Evolutionary conservation across 2,797 vertebrate species (phyloP).

Genomic region (Helostoma temminkii): DNA sequence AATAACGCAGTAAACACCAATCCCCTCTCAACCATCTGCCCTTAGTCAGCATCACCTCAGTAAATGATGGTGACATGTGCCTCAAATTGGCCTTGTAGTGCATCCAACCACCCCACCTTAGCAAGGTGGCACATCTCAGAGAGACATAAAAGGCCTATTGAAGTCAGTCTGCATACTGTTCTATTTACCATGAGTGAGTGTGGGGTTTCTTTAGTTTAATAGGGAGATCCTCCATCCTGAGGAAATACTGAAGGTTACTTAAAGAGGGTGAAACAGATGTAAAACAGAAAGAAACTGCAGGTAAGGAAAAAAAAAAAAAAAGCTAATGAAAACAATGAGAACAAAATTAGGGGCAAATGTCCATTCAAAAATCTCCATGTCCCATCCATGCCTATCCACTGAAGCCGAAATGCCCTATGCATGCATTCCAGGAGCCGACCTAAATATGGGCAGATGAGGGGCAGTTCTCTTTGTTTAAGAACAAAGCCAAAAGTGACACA

Average conservation of each 20-base stretch:
- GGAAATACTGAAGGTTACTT: constrained; percentile 11
- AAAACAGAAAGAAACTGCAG: constrained; percentile 12
- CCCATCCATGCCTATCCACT: constrained; percentile 68
- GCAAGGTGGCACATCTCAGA: constrained; percentile 59
- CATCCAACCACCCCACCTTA: constrained; percentile 63
- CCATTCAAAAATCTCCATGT: constrained; percentile 66
- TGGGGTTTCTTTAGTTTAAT: constrained; percentile 48
- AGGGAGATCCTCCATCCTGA: constrained; percentile 11
- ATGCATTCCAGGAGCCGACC: constrained; percentile 84
- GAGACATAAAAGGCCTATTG: constrained; percentile 54
- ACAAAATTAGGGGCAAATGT: constrained; percentile 47
- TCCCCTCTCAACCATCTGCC: constrained; percentile 71
- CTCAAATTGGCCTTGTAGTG: constrained; percentile 69
- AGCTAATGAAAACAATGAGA: constrained; percentile 10
- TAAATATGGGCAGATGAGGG: constrained; percentile 87
- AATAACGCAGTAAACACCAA: constrained; percentile 80
- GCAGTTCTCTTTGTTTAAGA: constrained; percentile 87
- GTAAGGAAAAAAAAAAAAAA: constrained; percentile 6
- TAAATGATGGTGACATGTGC: constrained; percentile 78
- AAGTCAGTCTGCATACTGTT: constrained; percentile 57
- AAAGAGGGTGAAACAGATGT: constrained; percentile 40
- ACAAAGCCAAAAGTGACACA: constrained; percentile 88
- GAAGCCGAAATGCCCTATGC: constrained; percentile 69
- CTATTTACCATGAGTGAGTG: constrained; percentile 51
- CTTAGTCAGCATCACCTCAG: constrained; percentile 75